Conservation (phyloP, 1,140 invertebrate genomes). For the Teleopsis dalmanni region DNA sequence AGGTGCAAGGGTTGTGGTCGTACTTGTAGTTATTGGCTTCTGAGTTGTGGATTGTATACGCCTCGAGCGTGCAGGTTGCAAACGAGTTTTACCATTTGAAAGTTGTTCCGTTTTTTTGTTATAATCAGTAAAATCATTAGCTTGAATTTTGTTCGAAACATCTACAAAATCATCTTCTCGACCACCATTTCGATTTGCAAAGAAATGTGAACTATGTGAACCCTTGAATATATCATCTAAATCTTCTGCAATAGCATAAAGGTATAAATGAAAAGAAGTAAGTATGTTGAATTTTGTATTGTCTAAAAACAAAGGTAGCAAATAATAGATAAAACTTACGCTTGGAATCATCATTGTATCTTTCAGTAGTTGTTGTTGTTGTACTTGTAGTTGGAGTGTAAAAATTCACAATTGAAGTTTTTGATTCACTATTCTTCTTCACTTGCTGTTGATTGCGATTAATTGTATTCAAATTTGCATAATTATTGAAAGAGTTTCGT, state of each 20-base stretch:
- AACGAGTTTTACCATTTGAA: slow-evolving; percentile 17
- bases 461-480: slow-evolving; percentile 17
- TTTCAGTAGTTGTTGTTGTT: slow-evolving; percentile 20
- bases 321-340: slow-evolving; percentile 29
- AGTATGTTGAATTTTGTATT: background rate
- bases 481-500: slow-evolving; percentile 8
- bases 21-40: slow-evolving; percentile 6
- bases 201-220: slow-evolving; percentile 58
- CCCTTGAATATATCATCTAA: slow-evolving; percentile 51
- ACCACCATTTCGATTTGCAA: slow-evolving; percentile 53
- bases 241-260: slow-evolving; percentile 29
- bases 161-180: slow-evolving; percentile 44
- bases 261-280: background rate
- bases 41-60: slow-evolving; percentile 4
- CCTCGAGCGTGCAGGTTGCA: slow-evolving; percentile 8
- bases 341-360: slow-evolving; percentile 36
- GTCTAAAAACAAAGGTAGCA: slow-evolving; percentile 1
- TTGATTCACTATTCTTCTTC: background rate
- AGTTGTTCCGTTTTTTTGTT: slow-evolving; percentile 27
- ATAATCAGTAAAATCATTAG: slow-evolving; percentile 27
- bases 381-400: slow-evolving; percentile 34
- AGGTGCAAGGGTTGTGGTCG: slow-evolving; percentile 15
- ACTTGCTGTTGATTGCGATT: slow-evolving; percentile 9
- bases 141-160: slow-evolving; percentile 22
- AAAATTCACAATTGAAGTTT: slow-evolving; percentile 32